These are phyloP conservation scores for Xenopus tropicalis DNA, from an alignment of 2,113 vertebrate genomes.

Conservation along the genomic window DNA sequence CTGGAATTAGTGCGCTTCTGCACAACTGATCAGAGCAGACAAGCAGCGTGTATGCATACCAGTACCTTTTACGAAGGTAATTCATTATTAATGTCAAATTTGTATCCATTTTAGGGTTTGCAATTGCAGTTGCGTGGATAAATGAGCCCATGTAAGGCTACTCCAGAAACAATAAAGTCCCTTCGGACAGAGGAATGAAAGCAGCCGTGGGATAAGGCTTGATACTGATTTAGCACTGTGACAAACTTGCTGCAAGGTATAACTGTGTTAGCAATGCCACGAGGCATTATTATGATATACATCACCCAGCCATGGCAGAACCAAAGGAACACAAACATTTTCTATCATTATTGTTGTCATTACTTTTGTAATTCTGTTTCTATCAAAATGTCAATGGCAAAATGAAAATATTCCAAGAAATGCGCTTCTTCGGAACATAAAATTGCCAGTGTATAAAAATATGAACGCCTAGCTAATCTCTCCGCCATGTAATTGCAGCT, in stretches of 20 bases:
- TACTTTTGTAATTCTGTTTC: conserved; percentile 3
- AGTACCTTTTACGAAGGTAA: no score
- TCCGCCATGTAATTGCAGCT: conserved; percentile 20
- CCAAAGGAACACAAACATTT: neutral
- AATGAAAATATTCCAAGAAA: neutral
- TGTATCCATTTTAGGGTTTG: no score
- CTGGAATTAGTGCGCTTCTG: no score
- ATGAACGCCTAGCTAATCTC: conserved; percentile 5
- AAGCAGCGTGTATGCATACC: no score
- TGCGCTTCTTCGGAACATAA: neutral
- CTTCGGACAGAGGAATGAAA: no score
- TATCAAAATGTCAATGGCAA: conserved; percentile 1
- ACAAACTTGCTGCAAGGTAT: neutral
- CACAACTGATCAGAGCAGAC: no score
- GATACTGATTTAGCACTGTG: no score
- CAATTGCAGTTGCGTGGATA: no score
- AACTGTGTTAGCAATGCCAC: neutral
- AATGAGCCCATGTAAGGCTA: no score
- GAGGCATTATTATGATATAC: neutral
- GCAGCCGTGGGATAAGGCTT: no score
- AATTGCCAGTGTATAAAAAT: conserved; percentile 13
- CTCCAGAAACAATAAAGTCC: no score
- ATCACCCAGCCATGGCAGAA: neutral
- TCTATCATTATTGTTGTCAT: conserved; percentile 1
- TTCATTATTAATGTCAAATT: no score